phyloP scores from a whole-genome alignment of 2,888 invertebrate genomes.

The Neelides folsomi region DNA sequence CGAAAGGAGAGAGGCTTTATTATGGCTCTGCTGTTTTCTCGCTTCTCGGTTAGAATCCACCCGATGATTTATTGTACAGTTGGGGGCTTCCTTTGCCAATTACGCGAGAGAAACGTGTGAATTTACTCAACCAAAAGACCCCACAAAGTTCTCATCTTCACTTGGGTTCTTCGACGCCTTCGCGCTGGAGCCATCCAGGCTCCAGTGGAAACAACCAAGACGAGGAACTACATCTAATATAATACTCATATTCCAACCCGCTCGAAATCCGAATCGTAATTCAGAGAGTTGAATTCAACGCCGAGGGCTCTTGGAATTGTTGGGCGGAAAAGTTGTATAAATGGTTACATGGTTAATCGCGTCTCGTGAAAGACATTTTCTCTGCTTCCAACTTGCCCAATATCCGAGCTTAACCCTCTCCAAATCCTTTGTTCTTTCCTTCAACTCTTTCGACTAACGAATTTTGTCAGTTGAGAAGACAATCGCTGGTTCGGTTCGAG shows the following conservation, averaged over 20 bases:
- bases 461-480: no score
- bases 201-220: slow-evolving; percentile 1
- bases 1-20: no score
- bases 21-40: no score
- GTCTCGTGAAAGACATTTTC: no score
- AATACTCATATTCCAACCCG: neutral
- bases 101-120: slow-evolving; percentile 12
- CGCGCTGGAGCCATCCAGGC: neutral
- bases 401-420: no score
- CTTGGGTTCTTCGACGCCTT: slow-evolving; percentile 6
- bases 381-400: no score
- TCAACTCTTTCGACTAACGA: no score
- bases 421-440: no score
- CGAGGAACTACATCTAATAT: neutral
- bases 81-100: slow-evolving; percentile 14
- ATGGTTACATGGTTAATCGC: slow-evolving; percentile 5
- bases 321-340: slow-evolving; percentile 11
- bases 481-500: no score
- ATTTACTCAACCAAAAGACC: slow-evolving; percentile 13
- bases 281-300: neutral
- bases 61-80: slow-evolving; percentile 12
- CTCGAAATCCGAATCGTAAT: neutral
- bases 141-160: slow-evolving; percentile 9
- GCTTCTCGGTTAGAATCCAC: neutral
- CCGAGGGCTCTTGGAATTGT: slow-evolving; percentile 7